phyloP scores from a whole-genome alignment of 2,888 invertebrate genomes.

The Epistrophella euchroma region DNA sequence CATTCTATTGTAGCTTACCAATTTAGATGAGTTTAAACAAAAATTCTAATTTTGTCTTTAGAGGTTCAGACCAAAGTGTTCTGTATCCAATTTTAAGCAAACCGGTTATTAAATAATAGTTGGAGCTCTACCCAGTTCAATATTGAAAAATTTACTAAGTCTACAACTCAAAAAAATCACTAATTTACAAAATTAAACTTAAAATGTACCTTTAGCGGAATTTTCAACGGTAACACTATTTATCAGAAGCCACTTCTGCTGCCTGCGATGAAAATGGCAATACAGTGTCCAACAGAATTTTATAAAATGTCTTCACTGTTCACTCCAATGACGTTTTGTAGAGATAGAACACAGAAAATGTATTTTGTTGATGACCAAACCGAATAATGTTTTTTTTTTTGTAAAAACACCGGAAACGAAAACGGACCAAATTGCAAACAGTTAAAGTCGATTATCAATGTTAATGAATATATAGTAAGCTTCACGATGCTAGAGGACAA shows the following conservation, averaged over 20 bases:
- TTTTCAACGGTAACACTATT: not conserved
- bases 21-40: too few species aligned
- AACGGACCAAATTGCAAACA: slow-evolving; percentile 24
- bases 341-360: slow-evolving; percentile 12
- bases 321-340: slow-evolving; percentile 37
- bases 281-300: slow-evolving; percentile 45
- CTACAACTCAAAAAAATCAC: too few species aligned
- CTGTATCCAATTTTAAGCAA: too few species aligned
- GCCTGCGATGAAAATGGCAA: slow-evolving; percentile 36
- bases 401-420: not conserved
- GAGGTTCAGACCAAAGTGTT: too few species aligned
- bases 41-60: too few species aligned
- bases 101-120: too few species aligned
- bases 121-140: too few species aligned
- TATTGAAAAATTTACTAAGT: too few species aligned
- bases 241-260: not conserved
- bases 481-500: slow-evolving; percentile 5
- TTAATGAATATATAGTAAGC: slow-evolving; percentile 20
- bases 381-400: slow-evolving; percentile 18
- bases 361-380: slow-evolving; percentile 32
- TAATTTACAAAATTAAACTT: too few species aligned
- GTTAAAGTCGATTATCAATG: slow-evolving; percentile 31
- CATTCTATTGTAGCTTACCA: too few species aligned
- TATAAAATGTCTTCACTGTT: slow-evolving; percentile 32
- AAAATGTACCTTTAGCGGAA: not conserved